These are phyloP conservation scores for Lophotriccus pileatus DNA, from an alignment of 2,797 vertebrate genomes.

Conservation along the genomic window DNA sequence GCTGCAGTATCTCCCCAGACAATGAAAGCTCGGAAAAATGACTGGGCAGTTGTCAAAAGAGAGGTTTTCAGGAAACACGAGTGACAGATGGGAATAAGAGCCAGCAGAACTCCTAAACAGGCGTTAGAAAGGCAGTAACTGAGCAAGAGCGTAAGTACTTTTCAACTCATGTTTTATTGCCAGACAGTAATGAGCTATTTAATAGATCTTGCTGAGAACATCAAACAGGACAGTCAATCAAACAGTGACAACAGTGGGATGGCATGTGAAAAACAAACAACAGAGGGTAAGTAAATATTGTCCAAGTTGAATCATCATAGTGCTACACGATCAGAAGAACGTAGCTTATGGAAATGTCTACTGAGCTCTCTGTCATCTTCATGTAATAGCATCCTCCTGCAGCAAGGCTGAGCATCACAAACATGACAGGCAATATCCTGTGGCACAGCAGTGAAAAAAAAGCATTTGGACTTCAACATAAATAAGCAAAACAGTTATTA, in stretches of 20 bases:
- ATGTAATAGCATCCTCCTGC: constrained; percentile 47
- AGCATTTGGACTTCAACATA: constrained; percentile 13
- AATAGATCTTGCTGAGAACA: constrained; percentile 19
- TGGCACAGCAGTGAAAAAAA: not conserved
- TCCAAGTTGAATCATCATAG: constrained; percentile 34
- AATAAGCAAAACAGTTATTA: constrained; percentile 43
- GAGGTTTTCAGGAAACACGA: not conserved
- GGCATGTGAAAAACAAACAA: constrained; percentile 60
- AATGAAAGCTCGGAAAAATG: not conserved
- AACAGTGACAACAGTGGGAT: constrained; percentile 37
- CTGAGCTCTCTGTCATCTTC: constrained; percentile 54
- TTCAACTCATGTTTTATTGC: not conserved
- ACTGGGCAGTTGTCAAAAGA: not conserved
- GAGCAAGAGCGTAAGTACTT: not conserved
- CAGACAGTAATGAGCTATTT: not conserved
- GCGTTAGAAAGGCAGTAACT: not conserved
- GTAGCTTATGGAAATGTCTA: constrained; percentile 57
- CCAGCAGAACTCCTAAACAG: not conserved
- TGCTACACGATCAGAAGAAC: constrained; percentile 43
- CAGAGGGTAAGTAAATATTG: constrained; percentile 45
- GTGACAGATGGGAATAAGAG: not conserved
- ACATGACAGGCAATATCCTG: constrained; percentile 20
- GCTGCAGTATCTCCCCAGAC: not conserved
- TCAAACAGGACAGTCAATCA: constrained; percentile 45
- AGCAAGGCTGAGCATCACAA: constrained; percentile 26